Base-by-base conservation (phyloP, 2,113 vertebrate species). In the Melanocharis versteri region DNA sequence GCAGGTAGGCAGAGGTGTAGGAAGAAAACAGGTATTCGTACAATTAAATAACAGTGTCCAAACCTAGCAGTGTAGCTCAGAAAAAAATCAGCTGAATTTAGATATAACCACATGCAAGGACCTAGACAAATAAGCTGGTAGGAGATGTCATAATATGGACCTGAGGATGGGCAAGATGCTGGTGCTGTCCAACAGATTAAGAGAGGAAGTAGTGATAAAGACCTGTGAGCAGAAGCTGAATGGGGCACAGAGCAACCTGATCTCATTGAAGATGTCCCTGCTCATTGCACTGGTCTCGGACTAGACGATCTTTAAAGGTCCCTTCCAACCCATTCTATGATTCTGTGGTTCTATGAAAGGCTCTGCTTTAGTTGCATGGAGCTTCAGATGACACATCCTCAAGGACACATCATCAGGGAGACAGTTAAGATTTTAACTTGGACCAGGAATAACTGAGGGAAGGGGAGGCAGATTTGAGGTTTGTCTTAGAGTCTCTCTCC, bases 71-170 rank as follows among this genome's bases (percentile, higher is more conserved):
- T 17, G 15, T 27, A 7, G 4, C 26, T 83, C 18, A 54, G 50
- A 45, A 68, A 68, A 64, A 76, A 54, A 18, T 5, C 11, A 65
- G 15, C 19, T 39, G 12, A 39, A 51, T 66, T 83, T 76, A 75
- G 30, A 45, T 8, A 42, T 15, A 65, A 37, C 11, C 3, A 0
- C 2, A 2, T 45, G 8, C 21, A 47, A 76, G 21, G 17, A 73
- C 9, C 10, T 70, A 57, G 62, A 77, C 54, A 83, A 73, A 58
- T 13, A 65, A 40, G n/a, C 37, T 83, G 5, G 31, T 68, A 80
- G 54, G 60, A 61, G 35, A 56, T 9, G 3, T 15, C 40, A 31
- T 22, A 27, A 48, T 37, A 42, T 6, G 28, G 44, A 72, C 14
- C 35, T 61, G 62, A 80, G 40, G 8, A 57, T 45, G 22, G 45